Percentiles rank a stretch among this genome's conserved stretches.
These are phyloP conservation scores for Spisula solida DNA, from an alignment of 2,888 invertebrate species.

Conservation along the genomic window DNA sequence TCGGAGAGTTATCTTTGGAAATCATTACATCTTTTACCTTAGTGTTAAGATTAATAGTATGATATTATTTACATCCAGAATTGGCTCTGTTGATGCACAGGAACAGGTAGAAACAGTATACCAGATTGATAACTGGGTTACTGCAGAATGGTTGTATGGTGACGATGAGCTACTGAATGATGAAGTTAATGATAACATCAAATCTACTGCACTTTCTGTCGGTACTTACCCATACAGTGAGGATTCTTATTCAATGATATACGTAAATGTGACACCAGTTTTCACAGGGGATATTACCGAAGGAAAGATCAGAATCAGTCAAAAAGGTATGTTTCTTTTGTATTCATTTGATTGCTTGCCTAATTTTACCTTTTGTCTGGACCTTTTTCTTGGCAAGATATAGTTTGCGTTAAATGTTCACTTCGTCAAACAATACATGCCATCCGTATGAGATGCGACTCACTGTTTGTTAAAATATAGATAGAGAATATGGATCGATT, in stretches of 20 bases:
- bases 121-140: slow-evolving; percentile 17
- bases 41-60: too few species aligned
- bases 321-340: neutral
- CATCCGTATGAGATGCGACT: too few species aligned
- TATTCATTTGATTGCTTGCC: too few species aligned
- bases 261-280: neutral
- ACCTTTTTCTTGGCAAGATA: too few species aligned
- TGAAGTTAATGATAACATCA: slow-evolving; percentile 40
- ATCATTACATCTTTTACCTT: too few species aligned
- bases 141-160: slow-evolving; percentile 29
- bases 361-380: too few species aligned
- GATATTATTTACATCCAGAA: neutral
- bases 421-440: too few species aligned
- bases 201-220: slow-evolving; percentile 1
- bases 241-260: neutral
- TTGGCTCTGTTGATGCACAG: neutral
- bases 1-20: too few species aligned
- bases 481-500: too few species aligned
- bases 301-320: neutral
- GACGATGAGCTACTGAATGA: slow-evolving; percentile 21
- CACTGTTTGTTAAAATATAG: too few species aligned
- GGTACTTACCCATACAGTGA: slow-evolving; percentile 5
- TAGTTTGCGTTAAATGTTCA: too few species aligned
- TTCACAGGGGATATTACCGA: neutral
- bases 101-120: neutral